Evolutionary conservation across 2,113 vertebrate species (phyloP).

Genomic region (Orycteropus afer): DNA sequence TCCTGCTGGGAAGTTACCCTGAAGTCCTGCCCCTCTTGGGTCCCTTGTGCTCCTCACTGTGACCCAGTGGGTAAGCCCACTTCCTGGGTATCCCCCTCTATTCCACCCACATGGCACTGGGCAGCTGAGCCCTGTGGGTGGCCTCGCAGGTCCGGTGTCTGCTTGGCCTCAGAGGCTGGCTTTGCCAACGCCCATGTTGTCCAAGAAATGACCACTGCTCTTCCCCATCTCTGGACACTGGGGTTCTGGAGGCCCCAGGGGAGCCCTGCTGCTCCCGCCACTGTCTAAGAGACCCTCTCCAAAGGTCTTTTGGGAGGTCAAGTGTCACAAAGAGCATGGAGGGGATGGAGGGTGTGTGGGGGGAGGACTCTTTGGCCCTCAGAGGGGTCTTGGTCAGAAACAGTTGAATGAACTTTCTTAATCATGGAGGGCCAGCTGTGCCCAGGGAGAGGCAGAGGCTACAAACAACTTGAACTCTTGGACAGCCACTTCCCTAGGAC

Average conservation of each 20-base stretch:
- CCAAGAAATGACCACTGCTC: background rate
- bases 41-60: background rate
- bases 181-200: background rate
- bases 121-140: rapidly evolving
- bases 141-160: background rate
- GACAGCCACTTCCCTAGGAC: background rate
- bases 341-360: background rate
- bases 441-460: background rate
- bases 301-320: background rate
- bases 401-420: background rate
- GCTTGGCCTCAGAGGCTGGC: background rate
- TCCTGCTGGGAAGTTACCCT: background rate
- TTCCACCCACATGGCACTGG: background rate
- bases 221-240: background rate
- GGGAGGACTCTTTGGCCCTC: background rate
- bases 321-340: background rate
- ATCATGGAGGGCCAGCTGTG: background rate
- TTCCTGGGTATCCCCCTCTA: background rate
- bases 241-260: background rate
- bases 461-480: background rate
- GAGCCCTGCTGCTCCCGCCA: background rate
- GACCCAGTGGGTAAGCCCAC: background rate
- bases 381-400: background rate
- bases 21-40: background rate
- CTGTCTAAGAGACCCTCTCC: background rate